Evolutionary conservation across 1,140 invertebrate genomes (phyloP).

Genomic region (Idris sp.): DNA sequence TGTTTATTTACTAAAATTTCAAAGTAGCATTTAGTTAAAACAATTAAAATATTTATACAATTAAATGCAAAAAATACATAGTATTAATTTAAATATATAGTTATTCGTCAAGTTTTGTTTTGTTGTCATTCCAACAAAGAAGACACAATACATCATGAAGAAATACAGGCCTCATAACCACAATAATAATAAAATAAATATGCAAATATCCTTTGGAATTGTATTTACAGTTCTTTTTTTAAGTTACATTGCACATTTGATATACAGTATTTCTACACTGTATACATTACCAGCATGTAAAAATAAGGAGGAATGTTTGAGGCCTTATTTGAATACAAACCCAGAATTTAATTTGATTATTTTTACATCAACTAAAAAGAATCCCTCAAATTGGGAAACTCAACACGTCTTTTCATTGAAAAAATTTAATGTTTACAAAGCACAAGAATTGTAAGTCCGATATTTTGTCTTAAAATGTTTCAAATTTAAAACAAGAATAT

Average conservation of each 20-base stretch:
- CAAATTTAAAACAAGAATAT: no score
- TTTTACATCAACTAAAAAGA: slow-evolving; percentile 79
- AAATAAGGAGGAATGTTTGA: slow-evolving; percentile 80
- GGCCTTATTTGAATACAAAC: slow-evolving; percentile 79
- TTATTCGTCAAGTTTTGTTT: no score
- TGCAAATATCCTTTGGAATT: slow-evolving; percentile 58
- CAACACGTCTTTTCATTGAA: slow-evolving; percentile 70
- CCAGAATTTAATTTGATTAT: slow-evolving; percentile 80
- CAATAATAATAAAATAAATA: slow-evolving; percentile 30
- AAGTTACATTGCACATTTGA: slow-evolving; percentile 84
- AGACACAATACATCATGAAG: no score
- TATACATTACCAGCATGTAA: slow-evolving; percentile 85
- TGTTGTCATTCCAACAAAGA: no score
- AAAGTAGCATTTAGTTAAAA: no score
- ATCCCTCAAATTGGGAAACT: slow-evolving; percentile 74
- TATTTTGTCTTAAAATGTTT: no score
- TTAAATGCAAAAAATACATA: no score
- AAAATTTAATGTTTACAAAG: slow-evolving; percentile 80
- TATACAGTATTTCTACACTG: slow-evolving; percentile 85
- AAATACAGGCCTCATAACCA: no score
- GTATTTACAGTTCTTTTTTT: slow-evolving; percentile 83
- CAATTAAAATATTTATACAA: no score
- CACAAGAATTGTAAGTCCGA: slow-evolving; percentile 65
- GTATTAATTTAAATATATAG: no score
- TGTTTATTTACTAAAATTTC: no score